These are phyloP conservation scores for Thripadectes ignobilis DNA, from an alignment of 2,797 vertebrate genomes.

Conservation along the genomic window DNA sequence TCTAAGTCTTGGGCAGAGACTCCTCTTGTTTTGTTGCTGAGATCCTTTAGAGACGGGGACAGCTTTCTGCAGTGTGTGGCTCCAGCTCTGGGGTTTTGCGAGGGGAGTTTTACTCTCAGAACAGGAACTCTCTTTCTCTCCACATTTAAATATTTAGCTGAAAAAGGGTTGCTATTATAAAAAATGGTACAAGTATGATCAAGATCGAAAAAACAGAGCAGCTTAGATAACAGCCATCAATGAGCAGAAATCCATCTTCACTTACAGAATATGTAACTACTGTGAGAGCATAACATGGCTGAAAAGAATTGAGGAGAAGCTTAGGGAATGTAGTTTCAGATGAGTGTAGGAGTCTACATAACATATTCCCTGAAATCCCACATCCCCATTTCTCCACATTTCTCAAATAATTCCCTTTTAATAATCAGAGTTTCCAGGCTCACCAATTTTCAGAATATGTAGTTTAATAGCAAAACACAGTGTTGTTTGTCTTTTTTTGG, in stretches of 20 bases:
- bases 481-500: not conserved
- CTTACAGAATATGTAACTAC: not conserved
- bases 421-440: not conserved
- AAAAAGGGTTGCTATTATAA: not conserved
- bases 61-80: not conserved
- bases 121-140: not conserved
- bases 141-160: not conserved
- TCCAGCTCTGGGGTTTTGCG: not conserved
- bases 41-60: not conserved
- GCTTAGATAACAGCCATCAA: not conserved
- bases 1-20: not conserved
- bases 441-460: not conserved
- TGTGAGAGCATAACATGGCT: not conserved
- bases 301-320: not conserved
- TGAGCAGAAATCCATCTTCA: not conserved
- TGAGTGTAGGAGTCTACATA: not conserved
- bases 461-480: not conserved
- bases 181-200: not conserved
- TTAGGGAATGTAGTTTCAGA: not conserved
- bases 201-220: not conserved
- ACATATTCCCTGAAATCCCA: not conserved
- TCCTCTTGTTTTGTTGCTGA: not conserved
- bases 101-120: not conserved
- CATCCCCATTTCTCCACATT: not conserved
- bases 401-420: not conserved